Evolutionary conservation across 2,797 vertebrate species (phyloP), one percentile per base, ranked within the genome.

Genomic region (Gadopsis marmoratus): DNA sequence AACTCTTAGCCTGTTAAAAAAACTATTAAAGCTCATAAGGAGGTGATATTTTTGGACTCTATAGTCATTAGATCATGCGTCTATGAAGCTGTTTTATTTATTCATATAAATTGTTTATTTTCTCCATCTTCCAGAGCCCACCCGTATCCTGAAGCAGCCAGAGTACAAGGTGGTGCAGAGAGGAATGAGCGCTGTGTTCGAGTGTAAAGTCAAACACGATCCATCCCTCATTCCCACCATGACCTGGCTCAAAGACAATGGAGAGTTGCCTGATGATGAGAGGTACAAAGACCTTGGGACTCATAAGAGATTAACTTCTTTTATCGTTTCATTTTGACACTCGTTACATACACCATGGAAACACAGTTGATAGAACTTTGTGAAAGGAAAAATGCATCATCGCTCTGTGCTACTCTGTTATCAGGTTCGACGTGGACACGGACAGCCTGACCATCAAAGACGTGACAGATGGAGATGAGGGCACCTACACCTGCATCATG

Each of bases 121-220:
- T 55, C 19, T 69, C 33, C 17, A 4, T 79, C 13, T 58, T 91
- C 83, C 92, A 99, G 98, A 98, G 87, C 96, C 97, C 56, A 99
- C 98, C 0, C 96, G 97, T 68, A 99, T 99, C 90, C 94, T 98
- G 79, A 97, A 95, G 87, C 97, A 97, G 77, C 97, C 97, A 0
- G 95, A 97, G 87, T 97, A 98, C 88, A 97, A 94, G 84, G 94
- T 95, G 60, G 95, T 97, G 48, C 96, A 98, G 91, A 96, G 94
- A 80, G 95, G 95, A 47, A 93, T 95, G 77, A 96, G 91, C 0
- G 96, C 95, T 17, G 88, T 95, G n/a, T 99, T 99, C 78, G 97
- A 99, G 88, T 99, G 98, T 86, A 95, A 94, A 91, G 97, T 99
- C 87, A 99, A 97, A 88, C 96, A 99, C 0, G 98, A 99, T 88